Conservation (phyloP, 2,113 vertebrate genomes). For the Aleadryas rufinucha region DNA sequence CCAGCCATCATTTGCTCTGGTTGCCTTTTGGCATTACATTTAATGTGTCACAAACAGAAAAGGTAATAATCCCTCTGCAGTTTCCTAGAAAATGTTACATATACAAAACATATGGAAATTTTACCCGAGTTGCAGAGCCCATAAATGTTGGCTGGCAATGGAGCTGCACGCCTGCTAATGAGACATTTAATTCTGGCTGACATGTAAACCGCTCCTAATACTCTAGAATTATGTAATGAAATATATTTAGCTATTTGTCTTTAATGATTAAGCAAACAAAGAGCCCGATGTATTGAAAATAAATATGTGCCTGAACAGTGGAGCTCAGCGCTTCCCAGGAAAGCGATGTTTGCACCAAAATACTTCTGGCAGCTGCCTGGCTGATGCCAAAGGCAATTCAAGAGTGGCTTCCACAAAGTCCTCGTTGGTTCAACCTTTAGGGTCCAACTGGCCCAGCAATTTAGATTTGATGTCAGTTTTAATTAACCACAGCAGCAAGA, state of each 20-base stretch:
- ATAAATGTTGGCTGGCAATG: slow-evolving; percentile 61
- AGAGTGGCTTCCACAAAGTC: background rate
- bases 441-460: background rate
- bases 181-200: slow-evolving; percentile 27
- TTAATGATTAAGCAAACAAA: slow-evolving; percentile 12
- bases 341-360: background rate
- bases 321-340: background rate
- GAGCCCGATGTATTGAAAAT: background rate
- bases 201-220: background rate
- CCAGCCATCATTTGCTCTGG: slow-evolving; percentile 26
- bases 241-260: slow-evolving; percentile 27
- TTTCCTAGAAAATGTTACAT: slow-evolving; percentile 33
- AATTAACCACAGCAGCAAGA: background rate
- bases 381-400: background rate
- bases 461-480: slow-evolving; percentile 1
- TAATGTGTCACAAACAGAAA: slow-evolving; percentile 8
- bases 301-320: background rate
- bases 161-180: slow-evolving; percentile 59
- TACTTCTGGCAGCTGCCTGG: background rate
- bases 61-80: slow-evolving; percentile 43
- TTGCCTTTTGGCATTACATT: background rate
- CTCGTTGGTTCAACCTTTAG: background rate
- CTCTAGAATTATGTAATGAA: background rate
- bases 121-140: slow-evolving; percentile 47
- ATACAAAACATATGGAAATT: slow-evolving; percentile 50